These are phyloP conservation scores for Lycopodina hypogea DNA, from an alignment of 37 sponge, comb jelly and placozoan genomes.

Conservation along the genomic window DNA sequence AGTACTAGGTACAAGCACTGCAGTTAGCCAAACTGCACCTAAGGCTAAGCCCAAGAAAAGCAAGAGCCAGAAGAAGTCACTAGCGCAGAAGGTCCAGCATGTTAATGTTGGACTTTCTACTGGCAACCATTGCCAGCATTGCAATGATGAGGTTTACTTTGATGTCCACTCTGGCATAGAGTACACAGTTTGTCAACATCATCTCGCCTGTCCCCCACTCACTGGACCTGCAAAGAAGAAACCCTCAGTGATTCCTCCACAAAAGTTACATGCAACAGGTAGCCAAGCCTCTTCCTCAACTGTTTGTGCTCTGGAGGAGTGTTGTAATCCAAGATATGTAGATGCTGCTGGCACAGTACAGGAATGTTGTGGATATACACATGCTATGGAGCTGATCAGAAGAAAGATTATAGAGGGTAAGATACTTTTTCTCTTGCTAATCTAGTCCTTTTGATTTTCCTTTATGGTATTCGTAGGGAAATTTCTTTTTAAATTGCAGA, in stretches of 20 bases:
- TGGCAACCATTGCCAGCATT: conserved; percentile 22
- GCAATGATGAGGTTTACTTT: conserved; percentile 32
- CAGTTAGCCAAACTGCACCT: neutral
- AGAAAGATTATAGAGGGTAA: conserved; percentile 36
- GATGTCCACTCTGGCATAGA: conserved; percentile 53
- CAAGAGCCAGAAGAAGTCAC: no score
- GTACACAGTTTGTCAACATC: conserved; percentile 8
- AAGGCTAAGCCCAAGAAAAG: neutral
- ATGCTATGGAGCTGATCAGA: conserved; percentile 87
- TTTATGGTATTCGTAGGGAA: no score
- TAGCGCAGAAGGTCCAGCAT: neutral
- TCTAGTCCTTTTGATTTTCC: no score
- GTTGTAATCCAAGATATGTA: conserved; percentile 45
- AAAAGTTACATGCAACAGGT: neutral
- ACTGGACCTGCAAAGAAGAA: neutral
- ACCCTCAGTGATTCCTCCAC: no score
- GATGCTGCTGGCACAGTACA: conserved; percentile 64
- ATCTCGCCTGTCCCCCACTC: neutral
- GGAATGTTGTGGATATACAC: conserved; percentile 73
- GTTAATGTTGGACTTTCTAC: no score
- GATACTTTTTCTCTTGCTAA: no score
- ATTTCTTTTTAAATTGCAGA: no score
- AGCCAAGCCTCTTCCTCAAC: neutral
- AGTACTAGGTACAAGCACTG: no score
- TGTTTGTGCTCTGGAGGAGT: conserved; percentile 69